phyloP scores from a whole-genome alignment of 2,113 vertebrate genomes.

The Lepus americanus region DNA sequence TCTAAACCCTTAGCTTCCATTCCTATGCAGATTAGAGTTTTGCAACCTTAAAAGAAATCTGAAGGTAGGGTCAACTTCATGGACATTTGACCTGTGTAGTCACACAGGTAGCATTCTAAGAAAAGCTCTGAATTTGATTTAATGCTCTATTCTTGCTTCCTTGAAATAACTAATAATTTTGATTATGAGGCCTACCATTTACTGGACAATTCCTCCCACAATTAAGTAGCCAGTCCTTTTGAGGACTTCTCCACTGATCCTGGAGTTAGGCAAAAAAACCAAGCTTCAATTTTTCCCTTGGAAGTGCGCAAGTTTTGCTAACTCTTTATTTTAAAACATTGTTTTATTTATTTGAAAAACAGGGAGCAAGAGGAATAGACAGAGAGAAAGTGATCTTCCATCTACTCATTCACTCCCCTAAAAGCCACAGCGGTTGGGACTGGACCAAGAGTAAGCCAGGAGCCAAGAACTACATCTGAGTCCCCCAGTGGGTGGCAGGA shows the following conservation, averaged over 20 bases:
- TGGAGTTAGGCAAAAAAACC: not conserved
- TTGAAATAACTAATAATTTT: not conserved
- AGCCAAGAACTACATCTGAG: too few relatives aligned
- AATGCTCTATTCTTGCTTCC: not conserved
- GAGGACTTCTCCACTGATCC: not conserved
- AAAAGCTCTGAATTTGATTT: not conserved
- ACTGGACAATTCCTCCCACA: accelerated
- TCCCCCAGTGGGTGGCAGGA: too few relatives aligned
- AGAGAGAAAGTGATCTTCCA: too few relatives aligned
- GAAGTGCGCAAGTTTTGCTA: not conserved
- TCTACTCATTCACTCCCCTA: too few relatives aligned
- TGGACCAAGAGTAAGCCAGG: too few relatives aligned
- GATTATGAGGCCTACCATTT: not conserved
- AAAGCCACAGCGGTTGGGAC: too few relatives aligned
- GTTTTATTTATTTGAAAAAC: too few relatives aligned
- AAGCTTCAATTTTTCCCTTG: not conserved
- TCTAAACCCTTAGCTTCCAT: not conserved
- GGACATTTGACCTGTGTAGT: not conserved
- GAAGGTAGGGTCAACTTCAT: not conserved
- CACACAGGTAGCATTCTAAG: too few relatives aligned
- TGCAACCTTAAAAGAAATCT: not conserved
- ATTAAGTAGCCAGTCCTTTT: not conserved
- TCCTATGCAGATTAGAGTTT: not conserved
- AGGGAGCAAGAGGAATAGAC: too few relatives aligned
- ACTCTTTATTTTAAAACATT: not conserved